A percentile compares a stretch with the other conserved stretches of the same genome.
phyloP scores from a whole-genome alignment of 2,113 vertebrate genomes.

The Megaleporinus macrocephalus region DNA sequence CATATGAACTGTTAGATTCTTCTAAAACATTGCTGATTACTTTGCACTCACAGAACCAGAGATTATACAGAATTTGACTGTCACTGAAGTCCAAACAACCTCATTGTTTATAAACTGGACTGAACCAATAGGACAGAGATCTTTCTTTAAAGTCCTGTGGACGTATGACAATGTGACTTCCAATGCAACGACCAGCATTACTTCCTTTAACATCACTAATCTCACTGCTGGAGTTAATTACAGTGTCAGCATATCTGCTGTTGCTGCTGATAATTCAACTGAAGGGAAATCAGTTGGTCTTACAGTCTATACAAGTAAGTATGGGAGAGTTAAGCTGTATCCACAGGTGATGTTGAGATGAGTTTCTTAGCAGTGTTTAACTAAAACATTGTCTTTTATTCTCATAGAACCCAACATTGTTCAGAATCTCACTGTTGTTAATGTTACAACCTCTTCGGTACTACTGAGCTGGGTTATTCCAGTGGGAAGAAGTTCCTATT shows the following conservation, averaged over 20 bases:
- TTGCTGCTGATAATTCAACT: constrained; percentile 55
- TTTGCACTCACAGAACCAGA: constrained; percentile 27
- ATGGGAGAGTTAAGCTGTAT: no score
- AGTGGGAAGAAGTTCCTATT: constrained; percentile 39
- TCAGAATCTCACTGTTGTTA: constrained; percentile 50
- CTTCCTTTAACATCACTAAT: background rate
- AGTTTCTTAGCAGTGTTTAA: no score
- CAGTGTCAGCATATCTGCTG: constrained; percentile 66
- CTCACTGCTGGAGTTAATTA: constrained; percentile 74
- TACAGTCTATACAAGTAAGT: background rate
- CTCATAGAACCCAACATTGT: constrained; percentile 38
- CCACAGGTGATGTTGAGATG: no score
- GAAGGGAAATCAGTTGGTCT: background rate
- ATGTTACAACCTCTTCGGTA: constrained; percentile 36
- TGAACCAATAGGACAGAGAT: background rate
- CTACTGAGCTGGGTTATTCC: constrained; percentile 47
- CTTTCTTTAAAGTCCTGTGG: constrained; percentile 18
- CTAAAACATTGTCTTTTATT: no score
- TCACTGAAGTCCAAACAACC: background rate
- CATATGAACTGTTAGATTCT: background rate
- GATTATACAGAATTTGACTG: constrained; percentile 14
- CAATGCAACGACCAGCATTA: background rate
- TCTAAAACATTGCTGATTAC: background rate
- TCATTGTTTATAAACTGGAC: constrained; percentile 35
- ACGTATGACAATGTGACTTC: rapidly evolving